A percentile compares a stretch with the other conserved stretches of the same genome.
These are phyloP conservation scores for Hyles vespertilio DNA, from an alignment of 1,140 invertebrate genomes.

Conservation along the genomic window DNA sequence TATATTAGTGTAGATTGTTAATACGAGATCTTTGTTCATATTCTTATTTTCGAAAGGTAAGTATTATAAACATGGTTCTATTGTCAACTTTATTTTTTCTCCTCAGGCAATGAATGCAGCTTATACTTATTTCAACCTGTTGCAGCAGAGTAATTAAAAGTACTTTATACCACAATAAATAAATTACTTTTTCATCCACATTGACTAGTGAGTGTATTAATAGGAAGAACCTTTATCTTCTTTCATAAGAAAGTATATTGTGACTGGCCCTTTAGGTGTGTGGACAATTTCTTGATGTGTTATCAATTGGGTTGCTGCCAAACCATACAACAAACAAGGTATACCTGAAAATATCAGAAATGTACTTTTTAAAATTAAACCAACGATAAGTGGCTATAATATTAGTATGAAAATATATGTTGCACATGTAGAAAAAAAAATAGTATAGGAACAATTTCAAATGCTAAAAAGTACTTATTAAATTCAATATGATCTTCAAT, in stretches of 20 bases:
- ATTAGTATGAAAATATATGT: too few relatives aligned
- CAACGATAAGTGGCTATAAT: too few relatives aligned
- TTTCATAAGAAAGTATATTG: constrained; percentile 90
- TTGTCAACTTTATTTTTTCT: background rate
- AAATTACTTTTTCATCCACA: too few relatives aligned
- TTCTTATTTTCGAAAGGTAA: too few relatives aligned
- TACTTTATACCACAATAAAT: too few relatives aligned
- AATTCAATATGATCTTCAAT: too few relatives aligned
- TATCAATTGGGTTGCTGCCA: constrained; percentile 89
- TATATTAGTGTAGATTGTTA: too few relatives aligned
- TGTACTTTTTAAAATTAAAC: background rate
- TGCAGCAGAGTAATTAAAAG: constrained; percentile 18
- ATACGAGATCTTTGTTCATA: too few relatives aligned
- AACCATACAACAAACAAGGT: constrained; percentile 92
- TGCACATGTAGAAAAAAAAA: too few relatives aligned
- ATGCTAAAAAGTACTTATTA: too few relatives aligned
- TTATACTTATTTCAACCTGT: constrained; percentile 45
- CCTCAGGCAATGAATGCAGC: constrained; percentile 37
- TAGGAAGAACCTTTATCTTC: constrained; percentile 88
- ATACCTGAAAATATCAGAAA: constrained; percentile 81
- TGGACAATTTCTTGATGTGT: constrained; percentile 86
- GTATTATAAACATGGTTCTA: too few relatives aligned
- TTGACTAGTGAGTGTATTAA: constrained; percentile 55
- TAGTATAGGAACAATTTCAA: too few relatives aligned
- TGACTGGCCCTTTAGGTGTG: constrained; percentile 83